Base-by-base conservation (phyloP, 37 sponge, comb jelly and placozoan genomes). In the Petrosia ficiformis region DNA sequence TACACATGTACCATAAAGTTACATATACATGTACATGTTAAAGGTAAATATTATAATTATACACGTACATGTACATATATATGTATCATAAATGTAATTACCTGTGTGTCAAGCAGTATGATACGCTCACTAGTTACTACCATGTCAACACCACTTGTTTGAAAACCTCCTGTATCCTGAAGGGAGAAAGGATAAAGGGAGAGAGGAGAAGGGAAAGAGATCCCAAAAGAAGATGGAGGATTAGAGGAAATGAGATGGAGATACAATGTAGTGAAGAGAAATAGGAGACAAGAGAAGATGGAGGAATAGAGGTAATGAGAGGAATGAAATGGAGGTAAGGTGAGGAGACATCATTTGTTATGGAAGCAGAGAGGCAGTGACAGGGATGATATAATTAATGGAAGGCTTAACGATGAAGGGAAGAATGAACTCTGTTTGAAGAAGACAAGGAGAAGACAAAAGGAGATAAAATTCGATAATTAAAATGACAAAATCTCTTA, bases 81-180 rank as follows among this genome's bases (percentile, higher is more conserved):
- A 48, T 48, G 54, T 14, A 48, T 48, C 14, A 61, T 6, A 6
- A 6, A 61, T 11, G 11, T 29, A 10, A 61, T 14, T 26, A 87
- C 83, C 78, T 87, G 81, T 22, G 85, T 76, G 74, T 92, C 93
- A 60, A 92, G 67, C 29, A 93, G 59, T 5, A 93, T 78, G 40
- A 90, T 73, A 24, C 94, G 77, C 71, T 93, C 94, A 1, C 71
- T 73, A 30, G 94, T 93, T 21, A 86, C 84, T 16, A 72, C 75
- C 80, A 90, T 79, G 71, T 93, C 94, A 32, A 93, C 57, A 3
- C 94, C 94, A 22, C 61, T 37, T 4, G 94, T 93, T 77, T 86
- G 81, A 74, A 82, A 89, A 41, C 87, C 76, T 29, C 80, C 87
- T 38, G 41, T 78, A 37, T 84, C 86, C 70, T 77, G 68, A 6